phyloP scores from a whole-genome alignment of 2,113 vertebrate genomes.

The Archocentrus centrarchus region DNA sequence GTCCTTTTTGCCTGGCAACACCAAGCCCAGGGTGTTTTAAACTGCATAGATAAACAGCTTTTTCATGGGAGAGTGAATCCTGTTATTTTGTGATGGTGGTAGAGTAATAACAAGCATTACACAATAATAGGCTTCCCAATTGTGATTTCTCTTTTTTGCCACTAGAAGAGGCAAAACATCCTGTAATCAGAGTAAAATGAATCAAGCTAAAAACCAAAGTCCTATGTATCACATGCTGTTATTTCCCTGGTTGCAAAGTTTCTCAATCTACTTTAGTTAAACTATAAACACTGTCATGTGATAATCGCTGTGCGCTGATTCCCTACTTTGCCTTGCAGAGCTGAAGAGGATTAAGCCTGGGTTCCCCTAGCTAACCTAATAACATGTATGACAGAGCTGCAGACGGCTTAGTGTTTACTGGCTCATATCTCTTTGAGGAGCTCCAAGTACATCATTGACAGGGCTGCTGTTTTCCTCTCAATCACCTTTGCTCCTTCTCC shows the following conservation, averaged over 20 bases:
- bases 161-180: not conserved
- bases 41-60: conserved; percentile 53
- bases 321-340: conserved; percentile 60
- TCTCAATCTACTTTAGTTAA: conserved; percentile 45
- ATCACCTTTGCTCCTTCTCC: conserved; percentile 60
- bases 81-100: conserved; percentile 46
- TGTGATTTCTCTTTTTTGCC: conserved; percentile 5
- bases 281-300: conserved; percentile 50
- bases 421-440: conserved; percentile 61
- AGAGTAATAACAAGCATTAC: conserved; percentile 51
- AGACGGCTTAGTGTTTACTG: conserved; percentile 71
- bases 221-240: conserved; percentile 1
- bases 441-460: conserved; percentile 29
- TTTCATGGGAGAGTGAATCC: conserved; percentile 53
- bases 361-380: conserved; percentile 65
- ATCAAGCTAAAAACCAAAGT: conserved; percentile 44
- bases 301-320: conserved; percentile 44
- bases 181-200: conserved; percentile 38
- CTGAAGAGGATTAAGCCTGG: conserved; percentile 70
- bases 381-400: conserved; percentile 71
- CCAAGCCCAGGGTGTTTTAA: conserved; percentile 18
- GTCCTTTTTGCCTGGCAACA: not conserved
- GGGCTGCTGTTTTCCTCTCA: conserved; percentile 45
- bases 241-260: conserved; percentile 32
- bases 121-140: conserved; percentile 35